Evolutionary conservation across 1,140 invertebrate genomes (phyloP), one percentile per base, ranked within the genome.

Genomic region (Ptiloglossa arizonensis): DNA sequence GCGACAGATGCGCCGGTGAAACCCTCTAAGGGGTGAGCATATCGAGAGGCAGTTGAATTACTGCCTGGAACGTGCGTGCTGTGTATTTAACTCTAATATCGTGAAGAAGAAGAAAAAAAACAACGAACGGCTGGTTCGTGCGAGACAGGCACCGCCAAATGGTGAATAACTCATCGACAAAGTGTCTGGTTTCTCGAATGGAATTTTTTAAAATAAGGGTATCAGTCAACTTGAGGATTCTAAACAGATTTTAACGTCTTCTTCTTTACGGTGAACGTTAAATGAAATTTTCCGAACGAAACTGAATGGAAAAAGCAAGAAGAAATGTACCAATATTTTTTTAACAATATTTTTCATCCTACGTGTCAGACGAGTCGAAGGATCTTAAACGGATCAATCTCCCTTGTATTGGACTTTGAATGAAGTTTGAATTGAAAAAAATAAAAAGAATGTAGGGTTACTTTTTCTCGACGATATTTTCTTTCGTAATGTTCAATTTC

Each of bases 1-100:
- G 77, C 70, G 69, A 79, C 87, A 89, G 85, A 88, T 88, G 87
- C 79, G 82, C 44, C 56, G 4, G 72, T 67, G 87, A 89, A 89
- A 83, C 82, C 80, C 80, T 82, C 63, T 72, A 87, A 69, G 69
- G 79, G 69, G 80, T 79, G 76, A 70, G 63, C 63, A 62, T 83
- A 79, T 81, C 66, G 80, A 79, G 74, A 79, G 69, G 50, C 76
- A 80, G 79, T 81, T 54, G 70, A 83, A 83, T 83, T 83, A 32
- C 64, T 46, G 69, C 74, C 32, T 41, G 81, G 69, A 78, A 83
- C 82, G 79, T 74, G 79, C 70, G 62, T 74, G 62, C 22, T 44
- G 32, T 38, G 70, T 38, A 63, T 74, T 79, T 79, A 38, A 44
- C 29, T 46, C 4, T 15, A 66, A 64, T 59, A 59, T 66, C 60